phyloP scores from a whole-genome alignment of 1,140 invertebrate genomes.

The Danaus plexippus region DNA sequence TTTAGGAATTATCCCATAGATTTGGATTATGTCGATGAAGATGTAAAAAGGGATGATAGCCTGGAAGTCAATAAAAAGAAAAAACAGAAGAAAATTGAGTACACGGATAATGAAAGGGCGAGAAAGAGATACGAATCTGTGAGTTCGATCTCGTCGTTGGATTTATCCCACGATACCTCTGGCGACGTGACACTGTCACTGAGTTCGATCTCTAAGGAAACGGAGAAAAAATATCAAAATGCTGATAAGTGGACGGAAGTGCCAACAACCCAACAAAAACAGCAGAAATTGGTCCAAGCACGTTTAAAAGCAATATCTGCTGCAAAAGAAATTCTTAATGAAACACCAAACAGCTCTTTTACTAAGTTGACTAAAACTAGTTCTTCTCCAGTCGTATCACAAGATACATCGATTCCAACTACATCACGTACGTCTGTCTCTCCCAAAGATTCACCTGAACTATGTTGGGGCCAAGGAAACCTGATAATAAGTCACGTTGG shows the following conservation, averaged over 20 bases:
- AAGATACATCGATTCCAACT: constrained; percentile 33
- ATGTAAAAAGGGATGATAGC: constrained; percentile 49
- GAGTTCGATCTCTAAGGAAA: constrained; percentile 50
- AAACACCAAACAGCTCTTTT: constrained; percentile 47
- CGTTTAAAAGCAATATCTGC: constrained; percentile 65
- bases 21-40: constrained; percentile 52
- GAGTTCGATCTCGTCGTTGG: constrained; percentile 60
- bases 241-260: constrained; percentile 61
- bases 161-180: constrained; percentile 51
- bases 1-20: constrained; percentile 62
- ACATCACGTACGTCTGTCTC: constrained; percentile 51
- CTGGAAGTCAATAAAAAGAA: constrained; percentile 54
- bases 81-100: constrained; percentile 58
- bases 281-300: constrained; percentile 64
- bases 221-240: constrained; percentile 36
- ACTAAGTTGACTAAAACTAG: constrained; percentile 55
- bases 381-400: constrained; percentile 36
- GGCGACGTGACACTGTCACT: constrained; percentile 62
- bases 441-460: constrained; percentile 36
- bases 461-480: constrained; percentile 32
- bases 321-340: constrained; percentile 62
- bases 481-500: constrained; percentile 57
- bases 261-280: constrained; percentile 56
- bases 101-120: constrained; percentile 63
- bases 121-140: constrained; percentile 67